Base-by-base conservation (phyloP, 2,113 vertebrate genomes). In the Alligator mississippiensis region DNA sequence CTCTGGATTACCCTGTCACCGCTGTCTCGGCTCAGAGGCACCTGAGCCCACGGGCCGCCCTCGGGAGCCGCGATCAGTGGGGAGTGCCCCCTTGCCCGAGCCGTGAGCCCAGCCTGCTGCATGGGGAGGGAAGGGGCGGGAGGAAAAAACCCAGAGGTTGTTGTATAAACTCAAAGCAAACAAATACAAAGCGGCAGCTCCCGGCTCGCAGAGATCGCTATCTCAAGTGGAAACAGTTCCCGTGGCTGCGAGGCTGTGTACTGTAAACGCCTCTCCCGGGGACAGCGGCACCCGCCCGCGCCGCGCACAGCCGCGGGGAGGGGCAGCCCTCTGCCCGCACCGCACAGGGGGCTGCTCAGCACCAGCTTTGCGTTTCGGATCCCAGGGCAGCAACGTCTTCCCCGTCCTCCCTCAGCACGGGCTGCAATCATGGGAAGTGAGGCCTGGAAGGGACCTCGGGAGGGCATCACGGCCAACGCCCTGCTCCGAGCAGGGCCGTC, bases 111-210 rank as follows among this genome's bases (percentile, higher is more conserved):
- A 54, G 59, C 28, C n/a, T 54, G 54, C 68, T 30, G 55, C 34
- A 22, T 62, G 74, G 11, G 38, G 63, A n/a, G 47, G 4, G 34
- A 77, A n/a, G 54, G 59, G 19, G 38, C 81, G 28, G 16, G 14
- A 58, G 28, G 3, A 28, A 47, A 3, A 47, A 47, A 47, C 47
- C 47, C 47, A 2, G 22, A 61, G 9, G 77, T 87, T 63, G 80
- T 90, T 92, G 90, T 74, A 90, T 87, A 94, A 96, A 96, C 77
- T 93, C 88, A 94, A 95, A 97, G 95, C 85, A 93, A 95, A 92
- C 55, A 59, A 6, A 63, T 47, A 85, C 80, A 90, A 18, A 47
- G 12, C 2, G 3, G 28, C 57, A 57, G 83, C 54, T 58, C 82
- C 91, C 87, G 54, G 90, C 77, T 88, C 95, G 87, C 92, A 77